Base-by-base conservation (phyloP, 2,888 invertebrate genomes). In the Machimus rusticus region DNA sequence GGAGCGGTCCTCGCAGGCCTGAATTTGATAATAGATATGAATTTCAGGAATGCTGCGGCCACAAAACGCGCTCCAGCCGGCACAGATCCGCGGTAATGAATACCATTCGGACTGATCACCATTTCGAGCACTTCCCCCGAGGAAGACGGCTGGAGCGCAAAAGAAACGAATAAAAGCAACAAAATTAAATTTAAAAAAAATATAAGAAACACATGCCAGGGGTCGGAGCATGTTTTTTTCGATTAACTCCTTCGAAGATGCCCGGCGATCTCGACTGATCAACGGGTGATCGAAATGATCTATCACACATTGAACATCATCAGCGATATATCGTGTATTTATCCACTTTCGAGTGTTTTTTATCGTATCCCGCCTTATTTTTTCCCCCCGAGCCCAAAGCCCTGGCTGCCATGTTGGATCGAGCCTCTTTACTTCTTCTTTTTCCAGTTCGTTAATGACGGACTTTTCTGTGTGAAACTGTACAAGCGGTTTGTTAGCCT, bases 401-500 rank as follows among this genome's bases (percentile, higher is more conserved):
- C 55, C 16, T 6, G 39, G 79, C 86, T 86, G 86, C 86, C 86
- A 86, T 86, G 43, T 86, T 86, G 77, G 76, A 86, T 77, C 46
- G 46, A 31, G 74, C 34, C 34, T 19, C 51, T 39, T 37, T 74
- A 74, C n/a, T 85, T 86, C 8, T 76, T 77, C 28, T 37, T 86
- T 86, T 86, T 77, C 66, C 66, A 28, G 2, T 85, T 85, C 66
- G 39, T 86, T 76, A 43, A 86, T 77, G 74, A 77, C 55, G 76
- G 76, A 77, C 55, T 43, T 46, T 77, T 86, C 57, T 77, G 77
- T 77, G 77, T 86, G 57, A 86, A 85, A 85, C 46, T 85, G 46
- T 74, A 85, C 74, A 74, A 86, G 89, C 88, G 88, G 88, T 89
- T 89, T 88, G 89, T 89, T 89, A 89, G 89, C 89, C 89, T 88